Evolutionary conservation across 2,113 vertebrate genomes (phyloP).

Genomic region (Erpornis zantholeuca): DNA sequence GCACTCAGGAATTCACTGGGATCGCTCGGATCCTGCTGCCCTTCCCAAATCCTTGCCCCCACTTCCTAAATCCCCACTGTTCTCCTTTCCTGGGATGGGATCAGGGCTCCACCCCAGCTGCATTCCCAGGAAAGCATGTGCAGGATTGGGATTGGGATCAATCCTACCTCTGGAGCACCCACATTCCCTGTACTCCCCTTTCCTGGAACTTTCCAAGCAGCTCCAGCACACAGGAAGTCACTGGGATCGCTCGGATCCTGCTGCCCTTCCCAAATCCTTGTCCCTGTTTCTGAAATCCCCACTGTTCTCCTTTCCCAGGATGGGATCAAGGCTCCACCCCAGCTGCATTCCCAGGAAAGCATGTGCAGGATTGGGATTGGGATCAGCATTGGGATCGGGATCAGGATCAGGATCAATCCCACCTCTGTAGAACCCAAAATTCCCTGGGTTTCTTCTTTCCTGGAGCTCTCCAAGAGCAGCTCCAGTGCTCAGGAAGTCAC

Average conservation of each 20-base stretch:
- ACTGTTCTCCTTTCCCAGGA: fast-evolving
- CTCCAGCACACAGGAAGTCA: no score
- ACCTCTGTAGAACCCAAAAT: no score
- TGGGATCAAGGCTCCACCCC: fast-evolving
- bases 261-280: fast-evolving
- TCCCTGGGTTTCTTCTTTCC: no score
- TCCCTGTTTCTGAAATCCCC: background rate
- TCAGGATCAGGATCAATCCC: no score
- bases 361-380: fast-evolving
- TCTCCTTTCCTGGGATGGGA: background rate
- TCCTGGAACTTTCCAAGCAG: no score
- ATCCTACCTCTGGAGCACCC: no score
- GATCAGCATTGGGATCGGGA: background rate
- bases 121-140: no score
- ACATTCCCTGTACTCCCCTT: no score
- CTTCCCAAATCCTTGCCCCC: fast-evolving
- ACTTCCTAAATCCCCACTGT: fast-evolving
- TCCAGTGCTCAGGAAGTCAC: no score
- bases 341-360: no score
- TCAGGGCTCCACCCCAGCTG: background rate
- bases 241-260: fast-evolving
- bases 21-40: background rate
- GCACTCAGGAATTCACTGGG: fast-evolving
- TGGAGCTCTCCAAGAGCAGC: no score
- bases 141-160: no score